Evolutionary conservation across 2,113 vertebrate genomes (phyloP), one percentile per base, ranked within the genome.

Genomic region (Chlamydotis undulata): DNA sequence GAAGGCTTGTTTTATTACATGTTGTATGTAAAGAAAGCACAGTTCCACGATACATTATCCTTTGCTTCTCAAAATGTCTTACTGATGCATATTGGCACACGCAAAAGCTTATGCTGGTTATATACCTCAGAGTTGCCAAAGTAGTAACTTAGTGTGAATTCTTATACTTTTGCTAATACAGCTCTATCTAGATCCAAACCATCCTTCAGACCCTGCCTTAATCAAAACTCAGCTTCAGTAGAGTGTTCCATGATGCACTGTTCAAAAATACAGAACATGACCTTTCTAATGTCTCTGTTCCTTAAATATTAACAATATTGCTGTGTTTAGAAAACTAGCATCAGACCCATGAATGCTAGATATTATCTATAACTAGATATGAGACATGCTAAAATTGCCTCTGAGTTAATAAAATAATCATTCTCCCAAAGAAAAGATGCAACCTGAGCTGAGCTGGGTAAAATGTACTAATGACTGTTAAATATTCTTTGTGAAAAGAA

Each of bases 381-480:
- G 4, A 71, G 43, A 65, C 9, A 17, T 33, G 12, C 2, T 92
- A 76, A 63, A 88, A 57, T 52, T 57, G 2, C 33, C 18, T 63
- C 19, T 1, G 2, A 59, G 24, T 64, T 26, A 89, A 71, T 68
- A 74, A 88, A 90, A 37, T 41, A 77, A 63, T 39, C 1, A 37
- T 68, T 65, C 10, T 39, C 7, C 52, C 28, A 67, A 60, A 84
- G 33, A 60, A 93, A 76, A 96, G 52, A 93, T 89, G 76, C 64
- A 96, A 76, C 29, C 63, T 94, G 90, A 86, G 25, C 52, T 89
- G 49, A 89, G 19, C 57, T 90, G 60, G 29, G 17, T 76, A 92
- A 95, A 96, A 92, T 65, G 55, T 92, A 91, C 75, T 87, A 78
- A 84, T 91, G 77, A 90, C 50, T 96, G 50, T 71, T 90, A 97